Base-by-base conservation (phyloP, 2,113 vertebrate species). In the Microcebus murinus region DNA sequence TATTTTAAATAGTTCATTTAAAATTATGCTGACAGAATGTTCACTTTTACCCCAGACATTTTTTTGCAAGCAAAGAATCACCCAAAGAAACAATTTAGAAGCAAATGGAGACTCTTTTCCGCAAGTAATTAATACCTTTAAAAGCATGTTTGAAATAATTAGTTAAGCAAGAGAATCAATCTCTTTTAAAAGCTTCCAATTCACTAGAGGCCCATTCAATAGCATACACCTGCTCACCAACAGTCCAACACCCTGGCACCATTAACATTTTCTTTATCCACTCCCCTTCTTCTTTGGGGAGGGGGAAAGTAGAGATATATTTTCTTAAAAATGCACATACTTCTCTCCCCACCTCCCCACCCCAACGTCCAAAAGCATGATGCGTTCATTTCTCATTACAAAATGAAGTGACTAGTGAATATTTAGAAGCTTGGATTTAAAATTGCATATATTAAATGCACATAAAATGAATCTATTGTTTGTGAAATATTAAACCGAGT, bases 141-240 rank as follows among this genome's bases (percentile, higher is more conserved):
- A 98, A 97, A 97, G 96, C 98, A 96, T 92, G 70, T 96, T 97
- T 96, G 88, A 97, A 98, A 97, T 96, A 96, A 95, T 95, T 98
- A 97, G 96, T 95, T 96, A 96, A 95, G 94, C 84, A 79, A 94
- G 96, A 96, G 96, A 96, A 97, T 97, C 96, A 97, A 92, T 98
- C 96, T 98, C 97, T 95, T 97, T 96, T 97, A 98, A 98, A 98
- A 97, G 98, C 97, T 93, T 96, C 81, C 84, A 86, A 86, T 90
- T 92, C 97, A 93, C 96, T 34, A 90, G 96, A 90, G 97, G 61
- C 96, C 71, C 81, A 92, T 97, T 94, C 92, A 88, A 20, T 14
- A 93, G 67, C 45, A 42, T 36, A 83, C 97, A 98, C 96, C 95
- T 97, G 97, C 93, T 96, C 97, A 92, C 97, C 93, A 85, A 20